Conservation (phyloP, 1,140 invertebrate genomes). For the Diprion similis region DNA sequence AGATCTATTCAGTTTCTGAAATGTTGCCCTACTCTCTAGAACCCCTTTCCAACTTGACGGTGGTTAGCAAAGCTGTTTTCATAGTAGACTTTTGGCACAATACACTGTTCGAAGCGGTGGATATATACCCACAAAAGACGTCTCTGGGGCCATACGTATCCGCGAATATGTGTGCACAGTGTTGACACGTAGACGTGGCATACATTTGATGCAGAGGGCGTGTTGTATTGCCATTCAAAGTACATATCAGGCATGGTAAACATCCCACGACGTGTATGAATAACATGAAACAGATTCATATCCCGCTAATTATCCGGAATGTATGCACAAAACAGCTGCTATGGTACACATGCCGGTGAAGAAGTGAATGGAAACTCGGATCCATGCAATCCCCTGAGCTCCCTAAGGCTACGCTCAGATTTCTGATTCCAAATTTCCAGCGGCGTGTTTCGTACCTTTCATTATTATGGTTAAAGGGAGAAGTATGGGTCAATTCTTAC, state of each 20-base stretch:
- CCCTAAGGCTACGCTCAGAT: not conserved
- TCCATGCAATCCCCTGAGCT: not conserved
- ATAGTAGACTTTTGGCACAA: conserved; percentile 45
- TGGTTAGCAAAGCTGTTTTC: conserved; percentile 45
- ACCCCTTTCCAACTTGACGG: conserved; percentile 13
- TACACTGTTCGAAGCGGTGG: conserved; percentile 38
- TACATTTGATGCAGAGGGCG: not conserved
- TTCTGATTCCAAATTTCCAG: not conserved
- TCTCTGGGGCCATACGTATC: conserved; percentile 23
- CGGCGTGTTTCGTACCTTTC: not conserved
- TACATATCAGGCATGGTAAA: conserved; percentile 6
- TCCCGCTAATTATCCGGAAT: conserved; percentile 37
- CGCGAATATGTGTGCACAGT: not conserved
- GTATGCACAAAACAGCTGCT: conserved; percentile 27
- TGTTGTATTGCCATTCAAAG: conserved; percentile 22
- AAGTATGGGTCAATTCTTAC: too few relatives aligned
- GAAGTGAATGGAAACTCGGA: conserved; percentile 28
- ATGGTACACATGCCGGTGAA: conserved; percentile 20
- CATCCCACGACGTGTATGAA: conserved; percentile 28
- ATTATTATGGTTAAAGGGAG: too few relatives aligned
- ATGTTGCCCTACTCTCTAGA: too few relatives aligned
- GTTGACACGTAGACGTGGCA: not conserved
- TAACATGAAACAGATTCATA: conserved; percentile 38
- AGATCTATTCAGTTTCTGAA: too few relatives aligned
- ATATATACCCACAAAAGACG: conserved; percentile 21